These are phyloP conservation scores for Chymomyza fuscimana DNA, from an alignment of 2,888 invertebrate genomes.

Conservation along the genomic window DNA sequence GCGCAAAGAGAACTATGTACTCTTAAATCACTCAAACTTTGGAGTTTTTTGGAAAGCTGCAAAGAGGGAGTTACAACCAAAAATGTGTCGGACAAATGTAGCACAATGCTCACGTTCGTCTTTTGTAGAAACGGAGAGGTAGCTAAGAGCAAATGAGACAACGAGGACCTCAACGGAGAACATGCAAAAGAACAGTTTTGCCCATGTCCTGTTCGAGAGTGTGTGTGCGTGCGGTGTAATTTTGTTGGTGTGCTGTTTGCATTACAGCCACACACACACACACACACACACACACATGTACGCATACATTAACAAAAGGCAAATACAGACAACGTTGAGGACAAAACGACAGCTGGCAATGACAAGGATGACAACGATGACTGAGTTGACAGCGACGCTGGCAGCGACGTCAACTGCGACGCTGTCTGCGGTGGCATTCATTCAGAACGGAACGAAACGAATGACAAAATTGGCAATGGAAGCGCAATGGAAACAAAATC, in stretches of 20 bases:
- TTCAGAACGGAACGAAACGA: background rate
- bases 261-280: constrained; percentile 11
- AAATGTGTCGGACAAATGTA: background rate
- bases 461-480: constrained; percentile 1
- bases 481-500: constrained; percentile 36
- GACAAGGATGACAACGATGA: constrained; percentile 6
- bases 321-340: constrained; percentile 5
- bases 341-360: background rate
- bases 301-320: background rate
- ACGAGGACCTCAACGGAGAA: background rate
- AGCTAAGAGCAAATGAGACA: background rate
- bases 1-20: too few species aligned
- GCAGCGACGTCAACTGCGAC: background rate
- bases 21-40: background rate
- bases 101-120: background rate
- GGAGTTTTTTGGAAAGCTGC: too few species aligned
- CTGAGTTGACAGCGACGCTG: constrained; percentile 3
- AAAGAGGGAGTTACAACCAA: background rate
- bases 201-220: background rate
- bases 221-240: background rate
- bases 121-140: too few species aligned
- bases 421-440: background rate
- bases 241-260: background rate
- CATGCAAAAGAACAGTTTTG: background rate
- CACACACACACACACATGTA: constrained; percentile 6